Percentiles rank a stretch among this genome's conserved stretches.
These are phyloP conservation scores for Echeneis naucrates DNA, from an alignment of 2,797 vertebrate genomes.

Conservation along the genomic window DNA sequence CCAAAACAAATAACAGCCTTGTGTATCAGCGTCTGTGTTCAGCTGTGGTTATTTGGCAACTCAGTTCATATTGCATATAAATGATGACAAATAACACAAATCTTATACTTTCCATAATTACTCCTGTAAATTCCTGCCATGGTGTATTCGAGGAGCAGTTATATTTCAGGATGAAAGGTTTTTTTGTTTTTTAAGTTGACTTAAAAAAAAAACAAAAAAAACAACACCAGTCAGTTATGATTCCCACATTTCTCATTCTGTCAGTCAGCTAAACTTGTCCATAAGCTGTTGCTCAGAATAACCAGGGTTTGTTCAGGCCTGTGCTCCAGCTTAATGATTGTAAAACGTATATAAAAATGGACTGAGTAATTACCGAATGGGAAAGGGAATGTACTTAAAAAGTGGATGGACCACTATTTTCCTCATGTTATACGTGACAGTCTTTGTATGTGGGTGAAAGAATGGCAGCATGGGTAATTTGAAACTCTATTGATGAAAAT, in stretches of 20 bases:
- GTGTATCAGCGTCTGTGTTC: neutral
- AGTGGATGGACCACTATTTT: too few species aligned
- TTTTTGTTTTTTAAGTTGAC: slow-evolving; percentile 6
- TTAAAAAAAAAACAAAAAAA: too few species aligned
- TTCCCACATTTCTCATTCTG: neutral
- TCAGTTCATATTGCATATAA: neutral
- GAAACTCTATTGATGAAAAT: slow-evolving; percentile 18
- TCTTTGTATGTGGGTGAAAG: slow-evolving; percentile 5
- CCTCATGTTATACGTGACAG: neutral
- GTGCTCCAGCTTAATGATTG: neutral
- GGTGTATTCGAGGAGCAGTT: neutral
- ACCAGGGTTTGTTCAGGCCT: neutral
- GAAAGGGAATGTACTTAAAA: too few species aligned
- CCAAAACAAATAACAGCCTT: too few species aligned
- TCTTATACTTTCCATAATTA: neutral
- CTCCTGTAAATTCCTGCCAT: neutral
- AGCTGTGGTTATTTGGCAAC: neutral
- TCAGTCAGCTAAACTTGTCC: neutral
- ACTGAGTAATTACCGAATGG: too few species aligned
- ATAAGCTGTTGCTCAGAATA: neutral
- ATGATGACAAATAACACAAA: neutral
- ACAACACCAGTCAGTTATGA: too few species aligned
- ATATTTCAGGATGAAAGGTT: slow-evolving; percentile 5
- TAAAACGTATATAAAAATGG: neutral
- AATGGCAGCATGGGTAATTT: neutral